A percentile compares a stretch with the other conserved stretches of the same genome.
phyloP scores from a whole-genome alignment of 2,797 vertebrate species.

The Muraenolepis orangiensis region DNA sequence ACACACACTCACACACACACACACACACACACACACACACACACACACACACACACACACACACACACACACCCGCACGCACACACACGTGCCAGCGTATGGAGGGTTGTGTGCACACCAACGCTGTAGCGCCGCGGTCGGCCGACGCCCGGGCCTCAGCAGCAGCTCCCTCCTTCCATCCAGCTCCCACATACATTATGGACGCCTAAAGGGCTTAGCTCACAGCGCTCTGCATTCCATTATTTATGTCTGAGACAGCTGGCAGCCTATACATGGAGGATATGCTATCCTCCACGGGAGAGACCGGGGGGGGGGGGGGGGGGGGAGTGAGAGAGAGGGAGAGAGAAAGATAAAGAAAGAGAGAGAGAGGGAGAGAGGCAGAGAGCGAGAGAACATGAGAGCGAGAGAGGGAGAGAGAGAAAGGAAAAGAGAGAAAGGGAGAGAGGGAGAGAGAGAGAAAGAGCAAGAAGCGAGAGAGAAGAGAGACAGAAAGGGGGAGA shows the following conservation, averaged over 20 bases:
- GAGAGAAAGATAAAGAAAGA: conserved; percentile 19
- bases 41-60: not conserved
- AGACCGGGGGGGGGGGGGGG: conserved; percentile 48
- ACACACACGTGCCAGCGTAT: too few species aligned
- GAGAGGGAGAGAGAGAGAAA: conserved; percentile 6
- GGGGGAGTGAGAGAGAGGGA: not conserved
- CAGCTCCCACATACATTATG: conserved; percentile 68
- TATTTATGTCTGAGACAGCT: conserved; percentile 75
- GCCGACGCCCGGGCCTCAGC: too few species aligned
- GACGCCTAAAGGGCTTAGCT: conserved; percentile 72
- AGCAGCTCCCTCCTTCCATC: conserved; percentile 54
- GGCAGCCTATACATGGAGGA: conserved; percentile 68
- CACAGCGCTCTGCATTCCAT: conserved; percentile 68
- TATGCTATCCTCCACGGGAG: conserved; percentile 61
- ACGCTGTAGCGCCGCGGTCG: too few species aligned
- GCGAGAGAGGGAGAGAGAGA: conserved; percentile 14
- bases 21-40: conserved; percentile 2
- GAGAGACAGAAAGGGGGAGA: conserved; percentile 11
- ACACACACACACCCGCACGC: too few species aligned
- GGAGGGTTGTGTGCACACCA: too few species aligned
- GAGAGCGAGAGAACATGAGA: conserved; percentile 4
- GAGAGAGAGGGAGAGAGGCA: conserved; percentile 33
- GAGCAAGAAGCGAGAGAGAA: not conserved
- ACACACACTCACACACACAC: conserved; percentile 13
- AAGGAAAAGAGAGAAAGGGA: conserved; percentile 48